Base-by-base conservation (phyloP, 1,140 invertebrate genomes). In the Araneus ventricosus region DNA sequence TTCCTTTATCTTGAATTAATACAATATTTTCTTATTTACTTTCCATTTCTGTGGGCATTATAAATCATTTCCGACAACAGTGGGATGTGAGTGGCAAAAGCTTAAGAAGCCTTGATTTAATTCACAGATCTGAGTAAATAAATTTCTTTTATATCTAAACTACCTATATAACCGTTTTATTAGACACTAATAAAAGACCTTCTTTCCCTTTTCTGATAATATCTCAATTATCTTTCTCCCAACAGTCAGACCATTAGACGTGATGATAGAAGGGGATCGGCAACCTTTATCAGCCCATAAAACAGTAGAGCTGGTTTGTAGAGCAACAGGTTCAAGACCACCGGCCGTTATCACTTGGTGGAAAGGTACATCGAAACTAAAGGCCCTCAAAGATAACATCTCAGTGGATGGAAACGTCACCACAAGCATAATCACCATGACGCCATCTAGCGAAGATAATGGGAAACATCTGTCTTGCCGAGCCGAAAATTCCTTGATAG, bases 361-460 rank as follows among this genome's bases (percentile, higher is more conserved):
- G 97, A 96, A 98, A 95, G 97, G 97, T 41, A 97, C 96, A 7
- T 96, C 96, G 90, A 96, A 96, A 94, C 95, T 98, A 80, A 94
- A 94, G 61, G 94, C 92, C 61, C 92, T 90, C 41, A 92, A 93
- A 92, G 94, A 95, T 39, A 93, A 94, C 57, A 93, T 94, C n/a
- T 98, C 98, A 59, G 97, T 96, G 94, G 98, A 98, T 95, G 97
- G 97, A n/a, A 98, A 98, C 95, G 97, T 97, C 85, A 98, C 98
- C 0, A 98, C 97, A 24, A 98, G 97, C 94, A 97, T 97, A 79
- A 96, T 98, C 79, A 97, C 97, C 24, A 97, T 98, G 94, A 96
- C 96, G 94, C 97, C 90, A 96, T 96, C 96, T 82, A 97, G 98
- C 95, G 96, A 97, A 67, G 98, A 98, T 95, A 97, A 97, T 79